These are phyloP conservation scores for Sinocyclocheilus rhinocerous DNA, from an alignment of 2,113 vertebrate genomes.

Conservation along the genomic window DNA sequence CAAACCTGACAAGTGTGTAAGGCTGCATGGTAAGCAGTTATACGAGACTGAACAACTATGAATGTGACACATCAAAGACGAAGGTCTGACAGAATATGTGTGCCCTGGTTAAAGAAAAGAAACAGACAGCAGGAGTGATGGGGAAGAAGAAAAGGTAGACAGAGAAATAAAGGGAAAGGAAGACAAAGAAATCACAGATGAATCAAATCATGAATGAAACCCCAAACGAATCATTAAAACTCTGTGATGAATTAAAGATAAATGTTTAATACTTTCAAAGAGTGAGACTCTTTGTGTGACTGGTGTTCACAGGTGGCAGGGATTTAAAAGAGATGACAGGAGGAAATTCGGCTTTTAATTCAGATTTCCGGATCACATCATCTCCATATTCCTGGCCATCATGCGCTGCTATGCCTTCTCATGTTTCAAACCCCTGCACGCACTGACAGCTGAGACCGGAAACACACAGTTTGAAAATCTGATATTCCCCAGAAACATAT, in stretches of 20 bases:
- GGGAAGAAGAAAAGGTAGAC: neutral
- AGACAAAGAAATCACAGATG: neutral
- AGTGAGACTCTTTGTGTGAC: neutral
- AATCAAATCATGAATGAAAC: neutral
- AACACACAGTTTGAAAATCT: neutral
- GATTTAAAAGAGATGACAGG: neutral
- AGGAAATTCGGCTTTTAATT: neutral
- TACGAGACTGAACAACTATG: neutral
- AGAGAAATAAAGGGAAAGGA: neutral
- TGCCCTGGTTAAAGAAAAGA: neutral
- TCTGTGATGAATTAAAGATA: neutral
- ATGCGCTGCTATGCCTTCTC: neutral
- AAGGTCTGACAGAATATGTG: neutral
- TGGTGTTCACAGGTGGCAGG: neutral
- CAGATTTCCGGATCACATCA: neutral
- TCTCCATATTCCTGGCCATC: neutral
- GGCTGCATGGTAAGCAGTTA: neutral
- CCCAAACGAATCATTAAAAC: neutral
- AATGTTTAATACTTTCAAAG: neutral
- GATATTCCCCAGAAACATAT: neutral
- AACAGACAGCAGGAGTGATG: neutral
- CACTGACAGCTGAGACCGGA: slow-evolving; percentile 13
- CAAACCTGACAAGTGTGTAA: slow-evolving; percentile 6
- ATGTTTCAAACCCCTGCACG: neutral
- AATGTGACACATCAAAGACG: neutral